These are phyloP conservation scores for Campopleginae sp. DNA, from an alignment of 2,888 invertebrate species.

Conservation along the genomic window DNA sequence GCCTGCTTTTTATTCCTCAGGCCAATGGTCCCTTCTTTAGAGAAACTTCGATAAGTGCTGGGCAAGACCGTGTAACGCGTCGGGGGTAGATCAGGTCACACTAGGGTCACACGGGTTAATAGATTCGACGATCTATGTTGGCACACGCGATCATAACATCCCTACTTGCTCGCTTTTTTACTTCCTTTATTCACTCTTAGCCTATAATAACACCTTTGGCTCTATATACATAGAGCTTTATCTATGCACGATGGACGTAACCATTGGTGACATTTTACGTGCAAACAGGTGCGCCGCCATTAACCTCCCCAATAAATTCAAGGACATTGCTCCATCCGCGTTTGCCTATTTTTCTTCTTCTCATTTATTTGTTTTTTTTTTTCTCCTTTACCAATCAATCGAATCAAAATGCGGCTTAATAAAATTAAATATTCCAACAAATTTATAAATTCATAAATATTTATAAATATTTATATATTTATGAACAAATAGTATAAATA, in stretches of 20 bases:
- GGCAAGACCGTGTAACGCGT: neutral
- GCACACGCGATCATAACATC: conserved; percentile 64
- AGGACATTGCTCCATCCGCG: conserved; percentile 18
- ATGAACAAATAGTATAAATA: no score
- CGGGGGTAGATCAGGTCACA: conserved; percentile 59
- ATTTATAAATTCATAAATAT: no score
- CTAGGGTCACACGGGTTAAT: conserved; percentile 62
- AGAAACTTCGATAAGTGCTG: conserved; percentile 18
- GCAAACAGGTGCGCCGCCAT: conserved; percentile 72
- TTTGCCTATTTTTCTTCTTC: neutral
- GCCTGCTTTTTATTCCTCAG: neutral
- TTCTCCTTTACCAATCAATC: neutral
- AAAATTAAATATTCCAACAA: no score
- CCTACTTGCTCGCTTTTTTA: conserved; percentile 26
- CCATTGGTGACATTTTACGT: conserved; percentile 65
- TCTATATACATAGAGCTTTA: neutral
- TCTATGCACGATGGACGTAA: conserved; percentile 7
- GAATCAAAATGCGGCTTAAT: neutral
- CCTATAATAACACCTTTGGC: neutral
- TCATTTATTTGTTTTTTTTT: neutral
- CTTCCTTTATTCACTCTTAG: conserved; percentile 36
- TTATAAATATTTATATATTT: no score
- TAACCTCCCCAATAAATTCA: conserved; percentile 27
- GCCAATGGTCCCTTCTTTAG: neutral
- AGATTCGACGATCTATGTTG: conserved; percentile 63